Evolutionary conservation across 2,888 invertebrate genomes (phyloP), one percentile per base, ranked within the genome.

Genomic region (Halictus quadricinctus): DNA sequence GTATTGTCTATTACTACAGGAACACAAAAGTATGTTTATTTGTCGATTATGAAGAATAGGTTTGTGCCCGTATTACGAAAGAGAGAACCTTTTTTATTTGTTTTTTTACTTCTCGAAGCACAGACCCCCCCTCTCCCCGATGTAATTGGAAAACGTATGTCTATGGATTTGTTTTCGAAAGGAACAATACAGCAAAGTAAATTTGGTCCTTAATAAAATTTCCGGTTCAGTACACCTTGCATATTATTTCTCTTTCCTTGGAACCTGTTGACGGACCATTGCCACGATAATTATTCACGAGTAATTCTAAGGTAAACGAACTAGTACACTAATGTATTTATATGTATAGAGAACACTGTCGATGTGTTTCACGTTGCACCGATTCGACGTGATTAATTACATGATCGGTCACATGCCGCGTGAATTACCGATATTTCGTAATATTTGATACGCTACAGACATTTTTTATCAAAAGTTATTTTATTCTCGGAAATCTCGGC

Each of bases 131-230:
- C 25, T 10, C 25, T 0, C 18, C 89, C 86, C 88, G 80, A 81
- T 90, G 86, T 87, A 72, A 70, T 81, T 73, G 46, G 70, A 83
- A 60, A 78, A 80, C 87, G 85, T 87, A 89, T 91, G 91, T 91
- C 87, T 80, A 80, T 85, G 79, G 74, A 87, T 87, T 91, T 88
- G 81, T 90, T 90, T 87, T 81, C 73, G 74, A 58, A 88, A 85
- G 83, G 88, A 89, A 91, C 83, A 73, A 79, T 88, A 86, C 80
- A 84, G 84, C 81, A 80, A 75, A 85, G 80, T 78, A 86, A 72
- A 84, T 87, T 89, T 83, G 85, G 87, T 88, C 85, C 88, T 88
- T 84, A 91, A 91, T 91, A 90, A 91, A 90, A 90, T 88, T 90
- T 92, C 88, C 87, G 89, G 87, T 88, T 92, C 90, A 91, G 85